These are phyloP conservation scores for Sternarchorhynchus goeldii DNA, from an alignment of 2,797 vertebrate genomes.

Conservation along the genomic window DNA sequence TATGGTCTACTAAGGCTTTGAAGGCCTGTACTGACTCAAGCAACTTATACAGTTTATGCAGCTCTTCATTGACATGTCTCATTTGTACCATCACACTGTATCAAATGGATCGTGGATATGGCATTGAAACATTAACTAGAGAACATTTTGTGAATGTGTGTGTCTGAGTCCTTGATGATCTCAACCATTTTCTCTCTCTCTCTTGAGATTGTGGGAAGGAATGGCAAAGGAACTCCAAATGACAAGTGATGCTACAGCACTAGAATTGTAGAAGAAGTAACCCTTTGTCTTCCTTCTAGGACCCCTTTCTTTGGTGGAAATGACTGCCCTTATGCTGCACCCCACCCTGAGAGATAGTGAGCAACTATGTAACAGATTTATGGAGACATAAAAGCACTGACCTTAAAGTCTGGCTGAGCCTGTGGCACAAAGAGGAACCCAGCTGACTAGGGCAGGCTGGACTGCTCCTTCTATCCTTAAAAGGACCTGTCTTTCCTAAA, in stretches of 20 bases:
- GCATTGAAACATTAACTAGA: background rate
- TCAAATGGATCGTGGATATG: background rate
- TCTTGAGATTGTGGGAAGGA: conserved; percentile 4
- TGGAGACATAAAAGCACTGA: conserved; percentile 49
- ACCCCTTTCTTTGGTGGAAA: conserved; percentile 7
- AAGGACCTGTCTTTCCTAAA: conserved; percentile 6
- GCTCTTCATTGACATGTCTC: conserved; percentile 1
- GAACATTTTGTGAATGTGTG: background rate
- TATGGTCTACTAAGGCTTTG: conserved; percentile 23
- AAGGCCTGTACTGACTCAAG: background rate
- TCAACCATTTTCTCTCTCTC: background rate
- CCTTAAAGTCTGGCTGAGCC: conserved; percentile 44
- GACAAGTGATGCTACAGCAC: conserved; percentile 13
- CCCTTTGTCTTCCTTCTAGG: conserved; percentile 16
- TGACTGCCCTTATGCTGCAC: background rate
- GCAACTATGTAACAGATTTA: conserved; percentile 44
- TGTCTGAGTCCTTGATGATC: background rate
- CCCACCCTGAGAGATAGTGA: conserved; percentile 13
- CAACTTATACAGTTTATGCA: background rate
- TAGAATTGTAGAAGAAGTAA: conserved; percentile 1
- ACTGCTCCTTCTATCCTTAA: background rate
- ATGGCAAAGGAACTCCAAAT: background rate
- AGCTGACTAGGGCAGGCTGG: background rate
- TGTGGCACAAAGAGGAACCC: background rate
- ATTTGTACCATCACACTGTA: conserved; percentile 17